Conservation (phyloP, 2,113 vertebrate genomes). For the Jacana jacana region DNA sequence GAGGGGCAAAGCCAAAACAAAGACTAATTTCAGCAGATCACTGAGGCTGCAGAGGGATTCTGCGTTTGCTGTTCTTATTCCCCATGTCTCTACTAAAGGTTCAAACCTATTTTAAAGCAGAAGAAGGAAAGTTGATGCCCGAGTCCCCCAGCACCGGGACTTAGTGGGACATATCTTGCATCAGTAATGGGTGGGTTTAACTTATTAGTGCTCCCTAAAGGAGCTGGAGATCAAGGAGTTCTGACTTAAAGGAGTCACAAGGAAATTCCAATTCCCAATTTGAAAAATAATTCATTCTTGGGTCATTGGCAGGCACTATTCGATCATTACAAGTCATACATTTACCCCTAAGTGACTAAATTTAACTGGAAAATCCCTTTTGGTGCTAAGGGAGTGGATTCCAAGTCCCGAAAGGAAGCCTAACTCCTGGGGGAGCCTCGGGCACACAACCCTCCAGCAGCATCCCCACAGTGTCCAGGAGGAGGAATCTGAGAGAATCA, state of each 20-base stretch:
- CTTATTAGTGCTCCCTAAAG: neutral
- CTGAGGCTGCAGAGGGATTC: neutral
- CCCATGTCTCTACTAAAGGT: neutral
- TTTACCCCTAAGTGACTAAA: neutral
- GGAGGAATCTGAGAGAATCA: too few species aligned
- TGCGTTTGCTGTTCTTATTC: neutral
- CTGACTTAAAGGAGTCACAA: neutral
- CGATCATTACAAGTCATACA: accelerated
- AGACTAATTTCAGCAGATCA: neutral
- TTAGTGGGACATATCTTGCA: neutral
- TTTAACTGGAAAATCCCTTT: neutral
- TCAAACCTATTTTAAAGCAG: neutral
- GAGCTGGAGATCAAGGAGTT: neutral
- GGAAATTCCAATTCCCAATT: neutral
- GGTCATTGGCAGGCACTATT: neutral
- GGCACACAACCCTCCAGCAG: neutral
- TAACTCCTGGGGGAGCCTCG: accelerated
- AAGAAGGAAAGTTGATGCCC: neutral
- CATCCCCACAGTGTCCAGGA: accelerated
- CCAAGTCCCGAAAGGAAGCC: neutral
- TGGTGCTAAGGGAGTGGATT: accelerated
- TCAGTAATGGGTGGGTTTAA: neutral
- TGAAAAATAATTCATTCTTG: neutral
- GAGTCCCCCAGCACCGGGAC: neutral
- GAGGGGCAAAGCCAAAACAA: neutral